Conservation (phyloP, 1,140 invertebrate species). For the Zaprionus davidi region DNA sequence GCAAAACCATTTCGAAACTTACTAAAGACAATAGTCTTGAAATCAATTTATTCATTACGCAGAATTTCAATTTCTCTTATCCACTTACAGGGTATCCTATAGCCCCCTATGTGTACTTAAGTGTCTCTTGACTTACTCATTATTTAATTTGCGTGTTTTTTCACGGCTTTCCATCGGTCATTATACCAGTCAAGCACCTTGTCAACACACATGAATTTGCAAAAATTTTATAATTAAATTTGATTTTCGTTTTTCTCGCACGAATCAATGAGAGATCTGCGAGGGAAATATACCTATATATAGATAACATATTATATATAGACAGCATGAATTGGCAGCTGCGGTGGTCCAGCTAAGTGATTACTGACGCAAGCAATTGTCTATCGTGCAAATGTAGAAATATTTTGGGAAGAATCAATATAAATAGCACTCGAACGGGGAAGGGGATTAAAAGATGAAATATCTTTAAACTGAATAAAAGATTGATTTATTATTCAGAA, state of each 20-base stretch:
- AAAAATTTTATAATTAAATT: constrained; percentile 29
- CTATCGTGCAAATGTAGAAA: constrained; percentile 1
- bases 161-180: constrained; percentile 40
- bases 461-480: neutral
- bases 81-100: neutral
- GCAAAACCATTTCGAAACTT: no score
- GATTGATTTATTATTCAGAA: neutral
- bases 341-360: constrained; percentile 23
- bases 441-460: neutral
- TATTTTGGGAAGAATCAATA: constrained; percentile 4
- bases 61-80: neutral
- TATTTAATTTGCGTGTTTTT: constrained; percentile 28
- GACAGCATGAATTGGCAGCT: constrained; percentile 25
- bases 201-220: constrained; percentile 56
- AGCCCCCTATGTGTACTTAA: neutral
- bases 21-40: no score
- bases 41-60: neutral
- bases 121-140: constrained; percentile 6
- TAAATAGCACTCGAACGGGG: neutral
- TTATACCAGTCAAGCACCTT: constrained; percentile 67
- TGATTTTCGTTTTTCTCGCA: constrained; percentile 12
- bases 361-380: constrained; percentile 29
- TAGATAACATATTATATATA: neutral
- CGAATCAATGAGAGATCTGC: neutral
- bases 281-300: neutral